phyloP scores from a whole-genome alignment of 2,797 vertebrate species.

The Vireo griseus region DNA sequence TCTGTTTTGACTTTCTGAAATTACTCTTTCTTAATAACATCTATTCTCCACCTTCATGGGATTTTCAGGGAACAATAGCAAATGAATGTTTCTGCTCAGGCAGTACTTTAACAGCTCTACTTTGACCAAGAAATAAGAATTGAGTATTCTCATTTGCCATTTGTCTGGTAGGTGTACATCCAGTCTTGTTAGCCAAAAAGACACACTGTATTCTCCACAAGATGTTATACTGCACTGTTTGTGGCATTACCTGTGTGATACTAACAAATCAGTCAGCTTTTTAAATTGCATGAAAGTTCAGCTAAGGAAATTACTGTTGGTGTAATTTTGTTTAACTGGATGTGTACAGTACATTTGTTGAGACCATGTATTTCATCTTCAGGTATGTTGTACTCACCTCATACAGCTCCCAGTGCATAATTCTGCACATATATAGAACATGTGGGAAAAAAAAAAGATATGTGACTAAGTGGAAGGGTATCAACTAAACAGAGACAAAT shows the following conservation, averaged over 20 bases:
- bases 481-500: neutral
- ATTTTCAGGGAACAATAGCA: neutral
- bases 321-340: neutral
- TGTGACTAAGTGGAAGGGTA: neutral
- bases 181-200: neutral
- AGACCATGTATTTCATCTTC: neutral
- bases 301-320: neutral
- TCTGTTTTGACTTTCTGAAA: neutral
- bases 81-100: neutral
- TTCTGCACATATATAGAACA: neutral
- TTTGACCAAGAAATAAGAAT: neutral
- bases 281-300: neutral
- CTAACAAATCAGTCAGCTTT: neutral
- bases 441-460: fast-evolving
- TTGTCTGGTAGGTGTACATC: neutral
- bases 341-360: neutral
- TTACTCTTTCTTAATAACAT: neutral
- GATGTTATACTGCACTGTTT: neutral
- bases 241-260: neutral
- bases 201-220: neutral
- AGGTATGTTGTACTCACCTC: neutral
- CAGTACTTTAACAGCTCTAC: neutral
- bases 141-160: neutral
- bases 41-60: neutral
- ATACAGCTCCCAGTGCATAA: neutral